These are phyloP conservation scores for Tretioscincus oriximinensis DNA, from an alignment of 2,113 vertebrate species.

Conservation along the genomic window DNA sequence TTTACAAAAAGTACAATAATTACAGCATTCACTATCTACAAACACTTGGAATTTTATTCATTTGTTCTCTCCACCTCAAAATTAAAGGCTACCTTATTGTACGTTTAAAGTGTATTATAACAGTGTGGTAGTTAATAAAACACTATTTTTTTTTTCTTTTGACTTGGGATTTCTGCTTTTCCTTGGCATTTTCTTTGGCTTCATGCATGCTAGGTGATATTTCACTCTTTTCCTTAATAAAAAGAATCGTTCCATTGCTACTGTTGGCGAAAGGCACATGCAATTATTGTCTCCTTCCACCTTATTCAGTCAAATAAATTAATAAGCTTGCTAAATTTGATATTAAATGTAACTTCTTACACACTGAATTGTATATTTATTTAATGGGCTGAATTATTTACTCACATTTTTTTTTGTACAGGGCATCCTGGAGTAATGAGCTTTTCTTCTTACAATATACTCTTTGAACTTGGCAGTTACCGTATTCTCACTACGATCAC, in stretches of 20 bases:
- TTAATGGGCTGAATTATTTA: neutral
- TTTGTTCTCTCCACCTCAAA: slow-evolving; percentile 81
- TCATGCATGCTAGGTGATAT: slow-evolving; percentile 37
- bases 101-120: slow-evolving; percentile 86
- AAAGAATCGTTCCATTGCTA: neutral
- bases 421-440: neutral
- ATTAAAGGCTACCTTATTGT: slow-evolving; percentile 85
- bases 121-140: slow-evolving; percentile 87
- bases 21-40: slow-evolving; percentile 82
- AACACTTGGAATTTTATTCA: slow-evolving; percentile 80
- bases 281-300: too few relatives aligned
- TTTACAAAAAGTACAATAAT: slow-evolving; percentile 79
- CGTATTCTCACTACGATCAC: neutral
- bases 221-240: neutral
- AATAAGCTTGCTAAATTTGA: neutral
- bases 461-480: neutral
- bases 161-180: slow-evolving; percentile 74
- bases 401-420: neutral
- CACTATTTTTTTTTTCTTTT: slow-evolving; percentile 87
- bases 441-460: neutral
- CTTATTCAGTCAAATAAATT: neutral
- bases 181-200: slow-evolving; percentile 46
- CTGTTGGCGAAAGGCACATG: neutral
- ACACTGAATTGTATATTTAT: neutral
- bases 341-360: neutral